Percentiles rank a stretch among this genome's conserved stretches.
These are phyloP conservation scores for Atta colombica DNA, from an alignment of 1,140 invertebrate genomes.

Conservation along the genomic window DNA sequence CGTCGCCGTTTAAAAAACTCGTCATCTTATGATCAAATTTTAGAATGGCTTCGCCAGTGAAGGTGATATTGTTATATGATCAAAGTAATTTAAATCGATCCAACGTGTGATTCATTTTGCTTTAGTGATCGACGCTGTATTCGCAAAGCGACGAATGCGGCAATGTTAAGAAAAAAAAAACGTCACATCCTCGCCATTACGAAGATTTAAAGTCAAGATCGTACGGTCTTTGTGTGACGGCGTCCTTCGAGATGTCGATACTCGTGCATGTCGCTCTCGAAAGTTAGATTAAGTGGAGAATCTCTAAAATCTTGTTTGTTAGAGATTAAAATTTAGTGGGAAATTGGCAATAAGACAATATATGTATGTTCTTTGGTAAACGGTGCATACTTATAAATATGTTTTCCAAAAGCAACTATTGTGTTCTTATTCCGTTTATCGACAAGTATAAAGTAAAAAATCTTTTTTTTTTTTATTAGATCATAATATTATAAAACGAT, in stretches of 20 bases:
- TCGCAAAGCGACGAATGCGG: conserved; percentile 42
- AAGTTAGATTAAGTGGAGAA: conserved; percentile 43
- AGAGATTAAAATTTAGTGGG: conserved; percentile 62
- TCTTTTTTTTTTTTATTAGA: conserved; percentile 11
- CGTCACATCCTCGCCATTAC: conserved; percentile 59
- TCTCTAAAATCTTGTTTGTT: conserved; percentile 46
- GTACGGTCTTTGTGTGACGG: conserved; percentile 57
- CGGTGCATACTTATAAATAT: conserved; percentile 1
- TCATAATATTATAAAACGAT: not conserved
- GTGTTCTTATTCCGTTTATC: not conserved
- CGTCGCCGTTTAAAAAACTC: conserved; percentile 54
- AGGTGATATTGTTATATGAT: conserved; percentile 58
- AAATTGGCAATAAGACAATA: conserved; percentile 72
- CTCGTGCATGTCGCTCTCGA: conserved; percentile 68
- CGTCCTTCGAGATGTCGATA: conserved; percentile 65
- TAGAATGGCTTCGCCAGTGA: conserved; percentile 39
- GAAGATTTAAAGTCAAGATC: conserved; percentile 65
- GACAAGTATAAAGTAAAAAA: not conserved
- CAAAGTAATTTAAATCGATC: conserved; percentile 55
- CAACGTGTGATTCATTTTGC: conserved; percentile 66
- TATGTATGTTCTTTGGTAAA: conserved; percentile 24
- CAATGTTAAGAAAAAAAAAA: conserved; percentile 32
- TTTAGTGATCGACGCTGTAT: conserved; percentile 62
- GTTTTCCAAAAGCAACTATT: conserved; percentile 40
- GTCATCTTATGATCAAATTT: conserved; percentile 45